phyloP scores from a whole-genome alignment of 2,797 vertebrate genomes.

The Staurois parvus region DNA sequence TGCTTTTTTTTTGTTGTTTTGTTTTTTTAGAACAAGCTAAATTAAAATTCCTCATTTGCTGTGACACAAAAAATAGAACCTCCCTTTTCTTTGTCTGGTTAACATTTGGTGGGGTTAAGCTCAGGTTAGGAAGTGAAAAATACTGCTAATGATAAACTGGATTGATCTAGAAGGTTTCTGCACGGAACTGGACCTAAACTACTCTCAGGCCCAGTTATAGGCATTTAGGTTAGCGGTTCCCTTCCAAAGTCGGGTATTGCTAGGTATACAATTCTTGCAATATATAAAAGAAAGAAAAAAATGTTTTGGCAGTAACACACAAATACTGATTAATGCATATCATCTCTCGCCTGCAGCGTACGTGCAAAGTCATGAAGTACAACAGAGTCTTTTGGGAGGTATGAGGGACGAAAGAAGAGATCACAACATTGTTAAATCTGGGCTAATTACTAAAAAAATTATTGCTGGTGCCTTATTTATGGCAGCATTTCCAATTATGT shows the following conservation, averaged over 20 bases:
- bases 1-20: slow-evolving; percentile 62
- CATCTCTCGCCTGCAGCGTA: slow-evolving; percentile 12
- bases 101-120: slow-evolving; percentile 75
- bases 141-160: slow-evolving; percentile 49
- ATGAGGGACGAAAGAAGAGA: background rate
- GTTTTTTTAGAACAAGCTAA: slow-evolving; percentile 81
- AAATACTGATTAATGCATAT: slow-evolving; percentile 42
- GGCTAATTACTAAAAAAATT: background rate
- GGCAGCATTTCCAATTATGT: too few species aligned
- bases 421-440: background rate
- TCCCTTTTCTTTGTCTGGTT: slow-evolving; percentile 76
- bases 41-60: slow-evolving; percentile 89
- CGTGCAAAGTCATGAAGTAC: background rate
- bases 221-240: slow-evolving; percentile 17
- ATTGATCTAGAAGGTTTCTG: slow-evolving; percentile 23
- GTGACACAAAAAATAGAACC: slow-evolving; percentile 84
- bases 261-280: slow-evolving; percentile 43
- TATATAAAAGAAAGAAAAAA: background rate
- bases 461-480: background rate
- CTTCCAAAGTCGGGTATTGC: slow-evolving; percentile 44
- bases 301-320: slow-evolving; percentile 56
- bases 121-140: slow-evolving; percentile 46
- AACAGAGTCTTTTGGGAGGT: background rate
- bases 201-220: slow-evolving; percentile 17
- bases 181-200: slow-evolving; percentile 24